Evolutionary conservation across 2,797 vertebrate genomes (phyloP).

Genomic region (Hozukius guyotensis): DNA sequence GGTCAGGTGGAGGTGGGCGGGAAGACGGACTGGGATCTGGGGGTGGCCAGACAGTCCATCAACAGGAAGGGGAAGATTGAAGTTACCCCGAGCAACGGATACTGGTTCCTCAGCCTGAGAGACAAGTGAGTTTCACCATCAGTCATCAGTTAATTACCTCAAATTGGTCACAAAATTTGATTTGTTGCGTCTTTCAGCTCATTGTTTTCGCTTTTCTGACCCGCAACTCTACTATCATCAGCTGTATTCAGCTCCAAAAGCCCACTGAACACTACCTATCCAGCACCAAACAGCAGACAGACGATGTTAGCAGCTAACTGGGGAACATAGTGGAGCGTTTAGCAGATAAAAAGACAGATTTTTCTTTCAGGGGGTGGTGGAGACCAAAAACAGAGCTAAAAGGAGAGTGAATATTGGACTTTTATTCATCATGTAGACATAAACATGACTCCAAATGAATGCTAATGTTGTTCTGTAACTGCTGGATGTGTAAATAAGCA

Average conservation of each 20-base stretch:
- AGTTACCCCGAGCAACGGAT: slow-evolving; percentile 79
- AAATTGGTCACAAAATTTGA: too few relatives aligned
- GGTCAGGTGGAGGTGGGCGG: slow-evolving; percentile 77
- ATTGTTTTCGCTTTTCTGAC: too few relatives aligned
- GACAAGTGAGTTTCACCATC: slow-evolving; percentile 65
- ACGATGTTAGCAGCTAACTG: accelerated
- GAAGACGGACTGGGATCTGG: slow-evolving; percentile 85
- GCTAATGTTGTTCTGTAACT: too few relatives aligned
- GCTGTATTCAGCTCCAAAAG: background rate
- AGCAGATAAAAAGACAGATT: background rate
- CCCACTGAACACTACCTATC: too few relatives aligned
- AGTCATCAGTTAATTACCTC: background rate
- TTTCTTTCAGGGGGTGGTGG: background rate
- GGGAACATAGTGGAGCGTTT: background rate
- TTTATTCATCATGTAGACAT: too few relatives aligned
- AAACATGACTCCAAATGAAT: too few relatives aligned
- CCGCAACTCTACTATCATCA: background rate
- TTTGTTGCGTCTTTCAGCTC: too few relatives aligned
- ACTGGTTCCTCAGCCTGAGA: slow-evolving; percentile 83
- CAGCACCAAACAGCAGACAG: background rate
- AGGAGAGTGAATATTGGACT: background rate
- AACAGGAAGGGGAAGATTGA: slow-evolving; percentile 82
- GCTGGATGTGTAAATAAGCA: too few relatives aligned
- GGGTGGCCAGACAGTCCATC: slow-evolving; percentile 72
- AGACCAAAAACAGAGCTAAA: background rate